Evolutionary conservation across 1,140 invertebrate genomes (phyloP).

Genomic region (Diabrotica undecimpunctata): DNA sequence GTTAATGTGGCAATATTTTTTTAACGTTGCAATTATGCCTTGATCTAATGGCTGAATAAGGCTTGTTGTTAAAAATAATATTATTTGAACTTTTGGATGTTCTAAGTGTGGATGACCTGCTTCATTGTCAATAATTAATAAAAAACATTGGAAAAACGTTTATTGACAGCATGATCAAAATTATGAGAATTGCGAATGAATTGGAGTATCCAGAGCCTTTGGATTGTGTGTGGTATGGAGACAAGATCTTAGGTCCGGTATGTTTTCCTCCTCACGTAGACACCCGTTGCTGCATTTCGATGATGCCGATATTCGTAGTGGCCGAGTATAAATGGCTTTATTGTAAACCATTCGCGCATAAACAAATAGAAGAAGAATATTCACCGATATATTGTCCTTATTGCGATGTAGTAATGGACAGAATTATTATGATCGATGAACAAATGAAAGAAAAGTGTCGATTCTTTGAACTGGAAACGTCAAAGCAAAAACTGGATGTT

Average conservation of each 20-base stretch:
- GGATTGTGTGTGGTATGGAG: slow-evolving; percentile 38
- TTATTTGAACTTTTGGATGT: too few species aligned
- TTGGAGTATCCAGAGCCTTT: slow-evolving; percentile 35
- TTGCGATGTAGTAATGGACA: slow-evolving; percentile 39
- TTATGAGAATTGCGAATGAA: slow-evolving; percentile 36
- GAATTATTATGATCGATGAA: slow-evolving; percentile 20
- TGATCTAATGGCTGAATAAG: too few species aligned
- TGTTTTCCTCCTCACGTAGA: slow-evolving; percentile 38
- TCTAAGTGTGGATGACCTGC: too few species aligned
- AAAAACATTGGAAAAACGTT: slow-evolving; percentile 33
- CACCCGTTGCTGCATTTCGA: slow-evolving; percentile 36
- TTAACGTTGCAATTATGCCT: too few species aligned
- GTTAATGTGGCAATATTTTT: too few species aligned
- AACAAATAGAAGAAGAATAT: slow-evolving; percentile 31
- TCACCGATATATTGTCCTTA: slow-evolving; percentile 33
- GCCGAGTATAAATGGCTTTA: slow-evolving; percentile 37
- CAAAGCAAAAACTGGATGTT: slow-evolving; percentile 16
- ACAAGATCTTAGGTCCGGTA: slow-evolving; percentile 36
- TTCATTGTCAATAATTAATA: too few species aligned
- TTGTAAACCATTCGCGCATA: slow-evolving; percentile 36
- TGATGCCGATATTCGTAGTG: slow-evolving; percentile 35
- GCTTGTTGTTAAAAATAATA: too few species aligned
- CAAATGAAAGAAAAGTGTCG: slow-evolving; percentile 9
- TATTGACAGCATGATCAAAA: slow-evolving; percentile 31
- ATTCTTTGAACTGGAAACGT: slow-evolving; percentile 12